Base-by-base conservation (phyloP, 2,113 vertebrate genomes). In the Scomber colias region DNA sequence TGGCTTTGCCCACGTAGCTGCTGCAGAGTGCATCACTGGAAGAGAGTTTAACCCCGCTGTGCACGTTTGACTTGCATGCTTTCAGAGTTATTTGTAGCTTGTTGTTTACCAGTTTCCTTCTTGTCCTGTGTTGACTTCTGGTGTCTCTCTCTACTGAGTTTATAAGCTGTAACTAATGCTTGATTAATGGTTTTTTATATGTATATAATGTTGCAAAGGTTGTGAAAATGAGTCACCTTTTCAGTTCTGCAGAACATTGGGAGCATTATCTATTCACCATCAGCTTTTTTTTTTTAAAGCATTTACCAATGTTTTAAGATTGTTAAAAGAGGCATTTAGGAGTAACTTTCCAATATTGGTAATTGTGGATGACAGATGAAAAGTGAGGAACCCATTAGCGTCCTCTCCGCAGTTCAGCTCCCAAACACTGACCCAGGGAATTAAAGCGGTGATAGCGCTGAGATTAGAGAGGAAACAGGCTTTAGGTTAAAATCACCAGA, bases 401-500 rank as follows among this genome's bases (percentile, higher is more conserved):
- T 40, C 40, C 40, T 27, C 14, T 56, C 55, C 77, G 0, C 10
- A 15, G 4, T 24, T 21, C 53, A 44, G 45, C 10, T 4, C 16
- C 57, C 55, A 84, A 27, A 68, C 44, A 45, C 40, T 12, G 11
- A 50, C 11, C 11, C 3, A 4, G 16, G 17, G 44, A 27, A 59
- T 54, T 21, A 24, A 72, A 14, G 1, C 6, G 3, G 30, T 35
- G 27, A 75, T 5, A 27, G 30, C 46, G 13, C 4, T 11, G n/a
- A 79, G 67, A 77, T 71, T 60, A 83, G 27, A 73, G 24, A 35
- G 2, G 5, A 27, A 57, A 15, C 11, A 45, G 44, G 64, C 59
- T 74, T 21, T 3, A 75, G 71, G 60, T 68, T 81, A 17, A 60
- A 79, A 56, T 31, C 40, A 59, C 9, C 60, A n/a, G 67, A 5